phyloP scores from a whole-genome alignment of 2,888 invertebrate genomes.

The Nebria brevicollis region DNA sequence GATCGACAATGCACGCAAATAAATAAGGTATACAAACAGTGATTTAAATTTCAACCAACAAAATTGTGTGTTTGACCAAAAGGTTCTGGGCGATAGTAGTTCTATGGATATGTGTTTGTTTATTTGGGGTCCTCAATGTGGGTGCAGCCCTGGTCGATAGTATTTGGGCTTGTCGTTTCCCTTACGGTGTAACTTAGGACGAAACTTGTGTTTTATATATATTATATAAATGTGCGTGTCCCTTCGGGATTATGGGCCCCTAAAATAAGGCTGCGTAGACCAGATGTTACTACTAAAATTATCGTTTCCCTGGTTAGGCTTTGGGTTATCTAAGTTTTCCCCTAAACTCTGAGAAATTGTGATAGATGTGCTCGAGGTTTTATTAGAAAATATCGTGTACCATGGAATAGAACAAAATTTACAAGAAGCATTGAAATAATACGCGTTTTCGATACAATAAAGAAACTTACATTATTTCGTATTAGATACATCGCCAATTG shows the following conservation, averaged over 20 bases:
- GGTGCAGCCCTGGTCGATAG: slow-evolving; percentile 1
- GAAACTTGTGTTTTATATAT: no score
- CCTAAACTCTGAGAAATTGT: background rate
- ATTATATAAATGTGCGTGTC: background rate
- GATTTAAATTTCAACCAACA: no score
- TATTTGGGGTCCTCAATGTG: background rate
- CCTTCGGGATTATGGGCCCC: background rate
- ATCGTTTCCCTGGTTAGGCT: background rate
- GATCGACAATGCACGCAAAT: no score
- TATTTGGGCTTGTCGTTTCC: background rate
- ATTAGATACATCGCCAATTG: no score
- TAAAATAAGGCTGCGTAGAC: background rate
- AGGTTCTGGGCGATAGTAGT: background rate
- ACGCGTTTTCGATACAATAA: no score
- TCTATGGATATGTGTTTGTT: background rate
- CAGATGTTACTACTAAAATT: background rate
- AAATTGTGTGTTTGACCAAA: no score
- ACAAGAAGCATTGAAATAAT: no score
- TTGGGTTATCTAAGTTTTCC: background rate
- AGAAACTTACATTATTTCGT: no score
- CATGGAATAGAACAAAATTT: no score
- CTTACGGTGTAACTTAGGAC: background rate
- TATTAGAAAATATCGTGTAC: no score
- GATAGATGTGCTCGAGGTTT: no score
- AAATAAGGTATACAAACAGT: no score